Base-by-base conservation (phyloP, 2,113 vertebrate species). In the Apodemus sylvaticus region DNA sequence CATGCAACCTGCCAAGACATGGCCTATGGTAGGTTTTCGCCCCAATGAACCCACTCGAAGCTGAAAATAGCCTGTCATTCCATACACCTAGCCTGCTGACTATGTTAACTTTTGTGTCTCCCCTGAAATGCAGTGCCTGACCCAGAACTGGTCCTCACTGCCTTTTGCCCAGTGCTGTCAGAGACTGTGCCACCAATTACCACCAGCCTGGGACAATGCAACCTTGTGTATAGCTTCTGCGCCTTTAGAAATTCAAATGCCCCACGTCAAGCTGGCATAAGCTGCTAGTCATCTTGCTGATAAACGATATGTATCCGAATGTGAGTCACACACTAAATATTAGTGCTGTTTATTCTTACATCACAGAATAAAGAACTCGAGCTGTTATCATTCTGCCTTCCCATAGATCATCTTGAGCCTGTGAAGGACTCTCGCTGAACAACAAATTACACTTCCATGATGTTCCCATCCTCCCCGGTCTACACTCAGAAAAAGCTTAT, bases 341-440 rank as follows among this genome's bases (percentile, higher is more conserved):
- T 89, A 93, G 14, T 48, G n/a, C 88, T 60, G 73, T n/a, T 88
- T 88, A n/a, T 55, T 86, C 95, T 94, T 85, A 78, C 42, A 66
- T 42, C 20, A 11, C 26, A 74, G 81, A 90, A 36, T 73, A 70
- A 88, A 39, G 12, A 94, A 74, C 12, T 10, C 12, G 13, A 34
- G 55, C 48, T 89, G 2, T 79, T 90, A 94, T 95, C 93, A 76
- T 58, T 90, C 64, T 83, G 4, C 17, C 62, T 96, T 90, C 64
- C 78, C 94, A 0, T 85, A 64, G 29, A 34, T 68, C 45, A 24
- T 82, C 82, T 81, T 91, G 58, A 73, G 45, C 42, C 60, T 53
- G 10, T 13, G 39, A 12, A 92, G 8, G 31, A 20, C 60, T 89
- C 39, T 92, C 48, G 16, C 73, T 12, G 4, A 90, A 91, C 73